phyloP scores from a whole-genome alignment of 2,888 invertebrate species.

The Vanessa cardui region DNA sequence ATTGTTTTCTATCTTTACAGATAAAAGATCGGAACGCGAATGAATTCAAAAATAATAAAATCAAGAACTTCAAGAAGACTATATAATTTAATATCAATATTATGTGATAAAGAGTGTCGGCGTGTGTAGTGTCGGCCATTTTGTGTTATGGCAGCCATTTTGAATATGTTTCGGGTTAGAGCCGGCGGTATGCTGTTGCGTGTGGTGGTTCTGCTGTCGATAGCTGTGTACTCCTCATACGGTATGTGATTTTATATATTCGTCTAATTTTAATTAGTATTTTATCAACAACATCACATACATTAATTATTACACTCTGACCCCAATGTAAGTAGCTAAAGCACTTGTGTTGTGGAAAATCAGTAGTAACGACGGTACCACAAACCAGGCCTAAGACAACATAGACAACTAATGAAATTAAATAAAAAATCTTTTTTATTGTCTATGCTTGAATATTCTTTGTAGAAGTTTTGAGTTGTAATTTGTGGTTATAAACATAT shows the following conservation, averaged over 20 bases:
- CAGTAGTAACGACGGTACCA: no score
- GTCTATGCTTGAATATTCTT: no score
- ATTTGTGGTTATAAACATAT: no score
- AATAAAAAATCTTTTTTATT: no score
- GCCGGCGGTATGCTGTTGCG: slow-evolving; percentile 57
- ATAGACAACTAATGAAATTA: no score
- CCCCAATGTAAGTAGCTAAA: no score
- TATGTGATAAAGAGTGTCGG: slow-evolving; percentile 68
- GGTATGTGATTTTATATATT: slow-evolving; percentile 55
- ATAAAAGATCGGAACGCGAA: slow-evolving; percentile 53
- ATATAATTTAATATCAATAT: slow-evolving; percentile 48
- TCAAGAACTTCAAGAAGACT: slow-evolving; percentile 49
- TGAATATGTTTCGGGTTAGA: slow-evolving; percentile 56
- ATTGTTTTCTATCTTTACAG: slow-evolving; percentile 51
- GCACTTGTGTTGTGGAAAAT: no score
- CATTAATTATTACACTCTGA: no score
- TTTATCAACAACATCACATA: no score
- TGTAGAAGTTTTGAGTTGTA: no score
- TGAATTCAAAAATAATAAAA: slow-evolving; percentile 54
- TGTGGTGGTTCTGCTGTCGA: slow-evolving; percentile 59
- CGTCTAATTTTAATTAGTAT: neutral
- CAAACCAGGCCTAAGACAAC: no score
- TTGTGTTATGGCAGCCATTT: slow-evolving; percentile 66
- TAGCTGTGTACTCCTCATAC: slow-evolving; percentile 72
- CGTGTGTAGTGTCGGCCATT: slow-evolving; percentile 60